Base-by-base conservation (phyloP, 1,140 invertebrate genomes). In the Macrosteles quadrilineatus region DNA sequence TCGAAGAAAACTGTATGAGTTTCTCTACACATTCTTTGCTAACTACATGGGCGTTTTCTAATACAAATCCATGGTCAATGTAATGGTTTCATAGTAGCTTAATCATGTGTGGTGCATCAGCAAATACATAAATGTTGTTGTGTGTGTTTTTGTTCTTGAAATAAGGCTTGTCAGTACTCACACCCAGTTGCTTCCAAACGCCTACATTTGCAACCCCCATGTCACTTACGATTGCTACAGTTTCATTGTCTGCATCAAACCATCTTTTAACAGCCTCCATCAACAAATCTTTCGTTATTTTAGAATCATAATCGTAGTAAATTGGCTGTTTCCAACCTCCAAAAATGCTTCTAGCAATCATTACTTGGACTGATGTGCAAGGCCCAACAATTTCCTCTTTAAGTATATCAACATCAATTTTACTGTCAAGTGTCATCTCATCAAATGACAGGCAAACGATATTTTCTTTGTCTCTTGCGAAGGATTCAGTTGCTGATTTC, bases 41-140 rank as follows among this genome's bases (percentile, higher is more conserved):
- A 12, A 36, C 47, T 59, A 11, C n/a, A 12, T 62, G 14, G 23
- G 1, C 50, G 14, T 12, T 69, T 43, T 32, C 32, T 11, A 40
- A 69, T 9, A 21, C n/a, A 23, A 55, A 69, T 45, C 68, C 68
- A 23, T 69, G 31, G 14, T 76, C 73, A 11, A 76, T n/a, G 9
- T 72, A 65, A 69, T 75, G 64, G 43, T 76, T 76, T 29, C 72
- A 27, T 9, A 73, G 14, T 17, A 75, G 32, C 69, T 76, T 76
- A 0, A 73, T 9, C 25, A 75, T 31, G 68, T 76, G 73, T 2
- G 74, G 75, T 50, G 59, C 66, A 55, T 76, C 73, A 53, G 73
- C 70, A 73, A 77, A 76, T 1, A 76, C 72, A 29, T 68, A 71
- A 29, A 77, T 50, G 2, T 72, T 70, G 17, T 62, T 11, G 2